Evolutionary conservation across 1,140 invertebrate species (phyloP).

Genomic region (Eubasilissa regina): DNA sequence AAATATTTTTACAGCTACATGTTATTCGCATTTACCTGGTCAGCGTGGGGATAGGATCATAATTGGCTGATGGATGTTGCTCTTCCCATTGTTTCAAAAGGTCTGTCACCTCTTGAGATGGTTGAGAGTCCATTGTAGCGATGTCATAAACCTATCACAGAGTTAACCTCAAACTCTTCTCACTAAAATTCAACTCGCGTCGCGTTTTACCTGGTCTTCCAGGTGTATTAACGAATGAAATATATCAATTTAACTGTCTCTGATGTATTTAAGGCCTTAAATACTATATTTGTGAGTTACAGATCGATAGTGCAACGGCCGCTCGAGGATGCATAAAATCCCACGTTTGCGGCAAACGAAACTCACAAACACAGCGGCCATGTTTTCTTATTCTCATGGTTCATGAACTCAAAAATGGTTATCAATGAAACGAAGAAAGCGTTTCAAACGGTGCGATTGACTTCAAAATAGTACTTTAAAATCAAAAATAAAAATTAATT

Average conservation of each 20-base stretch:
- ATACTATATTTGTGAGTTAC: background rate
- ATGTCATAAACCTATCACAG: background rate
- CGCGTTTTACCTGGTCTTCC: background rate
- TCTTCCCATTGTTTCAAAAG: constrained; percentile 83
- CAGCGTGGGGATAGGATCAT: constrained; percentile 80
- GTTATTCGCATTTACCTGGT: constrained; percentile 68
- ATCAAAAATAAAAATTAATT: background rate
- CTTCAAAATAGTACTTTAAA: background rate
- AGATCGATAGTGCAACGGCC: background rate
- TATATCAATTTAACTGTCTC: background rate
- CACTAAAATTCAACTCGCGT: background rate
- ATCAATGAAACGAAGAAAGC: background rate
- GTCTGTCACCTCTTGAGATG: constrained; percentile 76
- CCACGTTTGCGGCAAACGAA: constrained; percentile 17
- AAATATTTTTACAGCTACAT: constrained; percentile 3
- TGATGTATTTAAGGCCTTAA: background rate
- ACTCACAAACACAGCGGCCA: background rate
- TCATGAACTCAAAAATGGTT: background rate
- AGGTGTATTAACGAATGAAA: background rate
- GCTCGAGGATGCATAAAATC: background rate
- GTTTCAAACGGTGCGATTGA: background rate
- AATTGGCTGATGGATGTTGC: constrained; percentile 75
- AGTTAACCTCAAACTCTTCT: constrained; percentile 8
- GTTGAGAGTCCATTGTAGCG: constrained; percentile 43
- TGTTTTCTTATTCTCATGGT: background rate